Evolutionary conservation across 1,140 invertebrate genomes (phyloP).

Genomic region (Yoshiicerus persimilis): DNA sequence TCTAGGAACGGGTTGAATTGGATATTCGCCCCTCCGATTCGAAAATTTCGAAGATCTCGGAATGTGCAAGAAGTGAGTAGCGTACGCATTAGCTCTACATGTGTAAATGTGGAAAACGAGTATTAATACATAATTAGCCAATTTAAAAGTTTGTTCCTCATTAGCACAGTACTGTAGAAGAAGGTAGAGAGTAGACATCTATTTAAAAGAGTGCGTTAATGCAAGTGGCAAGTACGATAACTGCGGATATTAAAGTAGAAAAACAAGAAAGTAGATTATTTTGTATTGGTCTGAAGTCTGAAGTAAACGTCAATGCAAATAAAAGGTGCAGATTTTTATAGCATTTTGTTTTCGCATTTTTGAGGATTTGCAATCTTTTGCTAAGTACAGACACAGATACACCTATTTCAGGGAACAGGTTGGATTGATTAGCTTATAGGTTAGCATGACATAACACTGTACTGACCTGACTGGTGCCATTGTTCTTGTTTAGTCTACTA

Average conservation of each 20-base stretch:
- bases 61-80: no score
- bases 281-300: no score
- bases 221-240: not conserved
- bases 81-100: no score
- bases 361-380: not conserved
- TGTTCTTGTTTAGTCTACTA: not conserved
- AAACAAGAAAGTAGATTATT: not conserved
- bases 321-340: not conserved
- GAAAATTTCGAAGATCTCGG: no score
- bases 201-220: not conserved
- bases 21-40: no score
- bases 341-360: not conserved
- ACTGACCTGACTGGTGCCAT: not conserved
- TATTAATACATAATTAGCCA: not conserved
- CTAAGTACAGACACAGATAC: not conserved
- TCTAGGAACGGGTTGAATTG: no score
- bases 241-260: not conserved
- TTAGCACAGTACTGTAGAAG: not conserved
- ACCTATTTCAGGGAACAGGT: not conserved
- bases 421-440: not conserved
- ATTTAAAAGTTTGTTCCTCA: not conserved
- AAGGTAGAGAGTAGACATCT: not conserved
- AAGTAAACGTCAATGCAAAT: not conserved
- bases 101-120: not conserved
- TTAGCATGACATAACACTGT: not conserved